phyloP scores from a whole-genome alignment of 2,888 invertebrate species.

The Sinodicranocentrus sp. region DNA sequence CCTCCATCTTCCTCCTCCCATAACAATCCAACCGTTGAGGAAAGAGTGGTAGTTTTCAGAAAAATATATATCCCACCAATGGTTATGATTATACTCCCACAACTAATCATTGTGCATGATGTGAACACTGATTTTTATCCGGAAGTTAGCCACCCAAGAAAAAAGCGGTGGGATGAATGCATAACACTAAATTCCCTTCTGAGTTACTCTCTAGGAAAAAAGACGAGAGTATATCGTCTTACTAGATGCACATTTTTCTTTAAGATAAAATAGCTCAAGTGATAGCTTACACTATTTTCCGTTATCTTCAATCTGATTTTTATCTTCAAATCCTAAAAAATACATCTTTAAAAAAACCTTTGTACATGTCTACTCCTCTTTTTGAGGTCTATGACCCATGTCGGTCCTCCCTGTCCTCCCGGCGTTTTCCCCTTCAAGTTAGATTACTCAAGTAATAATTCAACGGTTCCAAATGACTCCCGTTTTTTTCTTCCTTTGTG shows the following conservation, averaged over 20 bases:
- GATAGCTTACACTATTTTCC: neutral
- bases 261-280: neutral
- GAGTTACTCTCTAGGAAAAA: neutral
- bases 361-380: neutral
- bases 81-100: slow-evolving; percentile 50
- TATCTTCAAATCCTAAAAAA: slow-evolving; percentile 37
- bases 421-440: slow-evolving; percentile 9
- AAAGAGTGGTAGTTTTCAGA: neutral
- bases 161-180: neutral
- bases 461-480: slow-evolving; percentile 26
- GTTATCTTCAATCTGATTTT: slow-evolving; percentile 32
- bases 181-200: slow-evolving; percentile 3
- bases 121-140: slow-evolving; percentile 49
- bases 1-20: neutral
- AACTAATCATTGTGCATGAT: slow-evolving; percentile 59
- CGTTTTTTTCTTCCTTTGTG: slow-evolving; percentile 14
- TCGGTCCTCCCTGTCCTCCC: too few relatives aligned
- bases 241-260: neutral
- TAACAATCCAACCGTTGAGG: slow-evolving; percentile 28
- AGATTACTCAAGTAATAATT: slow-evolving; percentile 35
- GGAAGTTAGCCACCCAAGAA: slow-evolving; percentile 34
- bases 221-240: neutral
- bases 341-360: neutral
- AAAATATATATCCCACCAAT: slow-evolving; percentile 41
- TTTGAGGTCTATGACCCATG: slow-evolving; percentile 12